These are phyloP conservation scores for Melieria crassipennis DNA, from an alignment of 2,888 invertebrate species.

Conservation along the genomic window DNA sequence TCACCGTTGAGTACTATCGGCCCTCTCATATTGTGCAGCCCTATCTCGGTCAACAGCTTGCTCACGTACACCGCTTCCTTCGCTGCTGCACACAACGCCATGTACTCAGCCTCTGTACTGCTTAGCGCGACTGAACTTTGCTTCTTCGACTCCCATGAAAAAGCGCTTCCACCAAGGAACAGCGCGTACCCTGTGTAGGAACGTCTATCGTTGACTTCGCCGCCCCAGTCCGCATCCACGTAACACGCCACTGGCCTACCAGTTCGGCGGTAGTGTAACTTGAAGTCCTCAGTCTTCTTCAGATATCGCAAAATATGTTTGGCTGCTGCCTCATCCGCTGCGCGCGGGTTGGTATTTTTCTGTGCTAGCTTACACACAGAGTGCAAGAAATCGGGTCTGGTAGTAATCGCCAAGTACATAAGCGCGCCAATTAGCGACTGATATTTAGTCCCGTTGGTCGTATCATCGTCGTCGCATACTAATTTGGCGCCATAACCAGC, in stretches of 20 bases:
- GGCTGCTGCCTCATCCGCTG: conserved; percentile 36
- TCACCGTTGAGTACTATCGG: neutral
- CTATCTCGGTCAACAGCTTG: conserved; percentile 27
- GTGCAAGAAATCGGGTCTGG: conserved; percentile 41
- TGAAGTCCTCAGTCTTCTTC: conserved; percentile 8
- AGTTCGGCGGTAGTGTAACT: conserved; percentile 13
- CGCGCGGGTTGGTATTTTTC: conserved; percentile 40
- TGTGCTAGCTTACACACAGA: conserved; percentile 42
- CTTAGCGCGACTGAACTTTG: conserved; percentile 37
- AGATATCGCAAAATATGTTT: conserved; percentile 39
- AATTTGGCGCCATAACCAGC: neutral
- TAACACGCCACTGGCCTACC: conserved; percentile 12
- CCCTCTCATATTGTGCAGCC: neutral
- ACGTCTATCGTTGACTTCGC: conserved; percentile 27
- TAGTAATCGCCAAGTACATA: conserved; percentile 33
- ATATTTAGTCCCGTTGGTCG: conserved; percentile 14
- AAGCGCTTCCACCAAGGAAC: conserved; percentile 33
- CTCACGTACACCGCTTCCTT: conserved; percentile 36
- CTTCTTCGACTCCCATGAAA: conserved; percentile 41
- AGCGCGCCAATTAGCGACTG: conserved; percentile 38
- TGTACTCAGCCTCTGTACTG: conserved; percentile 41
- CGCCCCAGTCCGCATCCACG: conserved; percentile 42
- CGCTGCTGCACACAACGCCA: neutral
- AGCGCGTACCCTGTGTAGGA: conserved; percentile 39
- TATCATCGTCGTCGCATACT: too few relatives aligned